Evolutionary conservation across 2,888 invertebrate species (phyloP), one percentile per base, ranked within the genome.

Genomic region (Drosophila ustulata): DNA sequence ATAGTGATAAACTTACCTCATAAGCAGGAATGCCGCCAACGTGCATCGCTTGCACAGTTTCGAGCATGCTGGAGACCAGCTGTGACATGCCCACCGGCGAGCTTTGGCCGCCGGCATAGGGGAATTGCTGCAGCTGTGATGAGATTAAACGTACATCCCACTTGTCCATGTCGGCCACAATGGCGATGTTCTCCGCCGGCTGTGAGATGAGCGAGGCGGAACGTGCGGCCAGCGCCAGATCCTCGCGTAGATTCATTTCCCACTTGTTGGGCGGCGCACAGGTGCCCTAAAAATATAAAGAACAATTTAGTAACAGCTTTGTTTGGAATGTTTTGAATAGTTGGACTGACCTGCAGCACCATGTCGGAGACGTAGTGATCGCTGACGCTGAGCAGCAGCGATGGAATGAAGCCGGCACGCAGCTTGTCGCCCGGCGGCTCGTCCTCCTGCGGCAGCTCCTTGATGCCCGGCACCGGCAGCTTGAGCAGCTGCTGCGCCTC

Each of bases 41-140:
- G 92, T 95, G 95, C 94, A 98, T 95, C 70, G 95, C 95, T 39
- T 96, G 94, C 32, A 97, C 93, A 0, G 96, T 95, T 92, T 98
- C 98, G 70, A 98, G 92, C 95, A 97, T 96, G 78, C 95, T 95
- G 26, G 96, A 95, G 11, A 98, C 96, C 9, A 97, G 93, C 52
- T 96, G 95, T 0, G 97, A 97, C 95, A 96, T 95, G 1, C 96
- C 96, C 18, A 95, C 93, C 0, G 94, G 93, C 7, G 94, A 92
- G 45, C 93, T 92, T 43, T 92, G 90, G 2, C 91, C 92, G 5
- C 89, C 92, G 1, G 93, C 93, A 69, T 92, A 91, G 2, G 93
- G 92, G 13, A 94, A 93, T 30, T 93, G 92, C 84, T 93, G 93
- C 9, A 93, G 92, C 78, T 94, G 92, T 1, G 93, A 92, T 34